Evolutionary conservation across 2,797 vertebrate species (phyloP).

Genomic region (Neomorphus geoffroyi): DNA sequence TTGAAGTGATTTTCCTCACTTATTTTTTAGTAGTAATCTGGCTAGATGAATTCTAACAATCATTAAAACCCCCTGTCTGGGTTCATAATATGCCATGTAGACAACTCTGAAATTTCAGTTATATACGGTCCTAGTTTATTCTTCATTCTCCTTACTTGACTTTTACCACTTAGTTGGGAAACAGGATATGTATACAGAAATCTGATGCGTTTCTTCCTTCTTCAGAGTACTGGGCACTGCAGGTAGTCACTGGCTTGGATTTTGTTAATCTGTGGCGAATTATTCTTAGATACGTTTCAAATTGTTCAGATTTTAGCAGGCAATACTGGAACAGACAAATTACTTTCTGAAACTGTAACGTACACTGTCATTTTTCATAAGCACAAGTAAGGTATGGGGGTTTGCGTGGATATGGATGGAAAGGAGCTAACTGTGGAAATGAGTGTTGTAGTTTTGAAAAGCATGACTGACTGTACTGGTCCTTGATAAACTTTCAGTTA

Average conservation of each 20-base stretch:
- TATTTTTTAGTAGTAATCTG: neutral
- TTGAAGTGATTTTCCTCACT: neutral
- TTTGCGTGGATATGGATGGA: neutral
- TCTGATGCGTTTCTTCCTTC: neutral
- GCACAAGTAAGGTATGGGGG: neutral
- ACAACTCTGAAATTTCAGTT: neutral
- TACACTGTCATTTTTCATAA: neutral
- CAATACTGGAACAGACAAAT: neutral
- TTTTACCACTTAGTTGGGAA: neutral
- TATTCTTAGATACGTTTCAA: neutral
- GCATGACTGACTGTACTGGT: neutral
- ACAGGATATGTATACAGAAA: neutral
- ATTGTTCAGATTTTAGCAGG: neutral
- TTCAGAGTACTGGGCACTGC: neutral
- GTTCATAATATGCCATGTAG: neutral
- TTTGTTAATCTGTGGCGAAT: neutral
- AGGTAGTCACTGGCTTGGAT: neutral
- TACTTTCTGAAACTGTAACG: neutral
- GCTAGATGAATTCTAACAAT: neutral
- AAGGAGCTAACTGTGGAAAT: neutral
- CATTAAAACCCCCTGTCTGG: neutral
- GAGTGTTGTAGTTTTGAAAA: neutral
- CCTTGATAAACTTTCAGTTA: neutral
- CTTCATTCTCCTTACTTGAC: neutral
- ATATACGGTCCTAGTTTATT: neutral